These are phyloP conservation scores for Notoglanidium macrostoma DNA, from an alignment of 2,797 vertebrate genomes.

Conservation along the genomic window DNA sequence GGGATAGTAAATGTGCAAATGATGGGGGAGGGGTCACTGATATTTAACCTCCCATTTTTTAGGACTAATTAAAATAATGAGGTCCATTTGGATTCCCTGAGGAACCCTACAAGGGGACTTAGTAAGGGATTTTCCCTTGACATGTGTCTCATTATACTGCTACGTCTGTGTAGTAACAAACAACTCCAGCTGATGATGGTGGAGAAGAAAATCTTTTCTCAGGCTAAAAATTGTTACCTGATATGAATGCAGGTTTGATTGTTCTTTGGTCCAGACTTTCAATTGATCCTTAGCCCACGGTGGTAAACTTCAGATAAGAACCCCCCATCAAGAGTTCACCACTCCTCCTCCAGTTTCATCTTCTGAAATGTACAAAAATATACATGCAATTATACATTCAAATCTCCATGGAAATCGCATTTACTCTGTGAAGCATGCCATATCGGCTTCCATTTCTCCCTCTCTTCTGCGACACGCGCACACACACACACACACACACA, in stretches of 20 bases:
- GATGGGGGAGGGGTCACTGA: conserved; percentile 18
- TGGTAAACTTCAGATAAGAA: conserved; percentile 66
- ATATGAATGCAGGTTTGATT: conserved; percentile 74
- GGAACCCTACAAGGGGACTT: conserved; percentile 34
- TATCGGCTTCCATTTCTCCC: conserved; percentile 9
- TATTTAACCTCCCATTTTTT: conserved; percentile 49
- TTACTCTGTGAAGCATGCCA: conserved; percentile 38
- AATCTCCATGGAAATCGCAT: conserved; percentile 66
- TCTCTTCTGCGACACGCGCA: background rate
- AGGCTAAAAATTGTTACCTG: conserved; percentile 78
- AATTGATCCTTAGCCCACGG: conserved; percentile 70
- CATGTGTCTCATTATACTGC: conserved; percentile 40
- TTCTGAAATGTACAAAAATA: conserved; percentile 74
- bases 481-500: background rate
- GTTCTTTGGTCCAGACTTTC: conserved; percentile 79
- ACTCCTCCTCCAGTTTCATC: conserved; percentile 83
- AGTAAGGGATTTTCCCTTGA: conserved; percentile 28
- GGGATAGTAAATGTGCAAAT: conserved; percentile 42
- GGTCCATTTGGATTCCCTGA: conserved; percentile 44
- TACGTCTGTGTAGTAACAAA: conserved; percentile 8
- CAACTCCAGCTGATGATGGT: background rate
- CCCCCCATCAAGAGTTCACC: conserved; percentile 74
- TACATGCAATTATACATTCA: conserved; percentile 64
- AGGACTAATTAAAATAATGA: conserved; percentile 49
- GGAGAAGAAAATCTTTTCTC: background rate